Percentiles rank a stretch among this genome's conserved stretches.
Conservation (phyloP, 2,113 vertebrate genomes). For the Ptilonorhynchus violaceus region DNA sequence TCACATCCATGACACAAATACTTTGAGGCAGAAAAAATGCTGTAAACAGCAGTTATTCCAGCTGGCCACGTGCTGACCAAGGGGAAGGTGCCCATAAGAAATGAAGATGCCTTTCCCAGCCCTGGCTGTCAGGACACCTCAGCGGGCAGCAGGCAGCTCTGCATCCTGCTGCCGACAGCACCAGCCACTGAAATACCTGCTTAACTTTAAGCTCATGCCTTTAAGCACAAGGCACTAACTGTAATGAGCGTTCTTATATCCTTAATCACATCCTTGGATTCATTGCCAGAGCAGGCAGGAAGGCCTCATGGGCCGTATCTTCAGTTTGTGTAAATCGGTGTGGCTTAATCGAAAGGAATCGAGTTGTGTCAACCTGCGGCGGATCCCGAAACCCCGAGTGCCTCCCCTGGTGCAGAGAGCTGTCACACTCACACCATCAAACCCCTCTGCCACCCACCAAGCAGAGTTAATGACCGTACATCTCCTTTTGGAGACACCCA, state of each 20-base stretch:
- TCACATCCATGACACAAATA: background rate
- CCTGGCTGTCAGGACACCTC: background rate
- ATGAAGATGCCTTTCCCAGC: background rate
- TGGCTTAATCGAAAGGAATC: background rate
- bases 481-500: background rate
- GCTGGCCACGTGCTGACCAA: background rate
- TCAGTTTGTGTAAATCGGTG: background rate
- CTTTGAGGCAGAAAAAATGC: background rate
- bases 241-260: background rate
- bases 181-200: background rate
- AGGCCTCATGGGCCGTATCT: background rate
- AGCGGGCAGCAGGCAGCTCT: background rate
- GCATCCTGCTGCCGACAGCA: background rate
- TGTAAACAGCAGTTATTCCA: background rate
- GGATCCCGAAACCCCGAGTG: background rate
- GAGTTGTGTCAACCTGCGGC: background rate
- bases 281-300: background rate
- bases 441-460: background rate
- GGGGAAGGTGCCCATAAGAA: background rate
- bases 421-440: background rate
- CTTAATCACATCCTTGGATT: slow-evolving; percentile 5
- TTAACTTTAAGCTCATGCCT: background rate
- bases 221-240: background rate
- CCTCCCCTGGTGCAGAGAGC: background rate
- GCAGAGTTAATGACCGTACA: background rate